Conservation (phyloP, 1,140 invertebrate genomes). For the Psix sp. region DNA sequence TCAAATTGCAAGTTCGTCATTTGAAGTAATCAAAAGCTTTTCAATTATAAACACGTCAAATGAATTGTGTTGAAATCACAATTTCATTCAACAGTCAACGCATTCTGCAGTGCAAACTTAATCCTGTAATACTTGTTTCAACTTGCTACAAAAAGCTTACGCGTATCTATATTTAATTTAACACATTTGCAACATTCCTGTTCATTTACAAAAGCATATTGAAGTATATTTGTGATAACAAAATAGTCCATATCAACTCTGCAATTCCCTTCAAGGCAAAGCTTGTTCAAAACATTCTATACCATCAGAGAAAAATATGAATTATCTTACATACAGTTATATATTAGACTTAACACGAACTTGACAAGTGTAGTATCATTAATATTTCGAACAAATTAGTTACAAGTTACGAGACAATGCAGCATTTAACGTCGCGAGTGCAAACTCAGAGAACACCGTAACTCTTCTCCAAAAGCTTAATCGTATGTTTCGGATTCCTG, state of each 20-base stretch:
- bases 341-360: constrained; percentile 37
- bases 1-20: too few species aligned
- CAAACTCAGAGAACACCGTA: constrained; percentile 35
- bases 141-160: too few species aligned
- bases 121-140: too few species aligned
- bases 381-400: constrained; percentile 38
- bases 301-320: constrained; percentile 52
- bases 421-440: constrained; percentile 33
- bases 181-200: too few species aligned
- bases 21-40: too few species aligned
- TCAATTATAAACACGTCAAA: too few species aligned
- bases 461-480: constrained; percentile 75
- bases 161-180: too few species aligned
- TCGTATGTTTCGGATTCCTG: constrained; percentile 94
- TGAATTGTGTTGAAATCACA: too few species aligned
- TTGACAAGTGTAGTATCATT: constrained; percentile 39
- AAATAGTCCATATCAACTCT: constrained; percentile 31
- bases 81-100: too few species aligned
- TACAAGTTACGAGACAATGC: constrained; percentile 41
- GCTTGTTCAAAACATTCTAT: constrained; percentile 43
- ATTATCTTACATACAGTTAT: constrained; percentile 37
- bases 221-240: neutral
- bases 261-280: too few species aligned
- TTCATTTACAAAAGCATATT: neutral
- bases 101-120: too few species aligned